Percentiles rank a stretch among this genome's conserved stretches.
phyloP scores from a whole-genome alignment of 2,888 invertebrate genomes.

The Nowickia ferox region DNA sequence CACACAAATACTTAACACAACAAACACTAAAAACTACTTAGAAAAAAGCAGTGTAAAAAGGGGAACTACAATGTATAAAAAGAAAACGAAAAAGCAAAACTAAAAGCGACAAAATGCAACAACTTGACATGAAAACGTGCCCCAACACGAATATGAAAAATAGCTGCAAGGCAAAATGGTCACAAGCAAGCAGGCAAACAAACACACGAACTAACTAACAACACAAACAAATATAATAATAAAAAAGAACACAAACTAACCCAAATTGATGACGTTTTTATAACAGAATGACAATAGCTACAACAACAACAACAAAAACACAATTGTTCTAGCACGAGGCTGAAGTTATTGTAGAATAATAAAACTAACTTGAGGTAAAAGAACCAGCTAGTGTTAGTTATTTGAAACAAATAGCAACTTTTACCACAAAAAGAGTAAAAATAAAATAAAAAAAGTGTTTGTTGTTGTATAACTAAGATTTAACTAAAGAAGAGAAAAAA shows the following conservation, averaged over 20 bases:
- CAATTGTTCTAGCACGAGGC: constrained; percentile 42
- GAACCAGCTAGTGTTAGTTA: constrained; percentile 40
- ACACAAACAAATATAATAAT: background rate
- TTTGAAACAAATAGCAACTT: constrained; percentile 24
- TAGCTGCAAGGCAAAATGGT: constrained; percentile 68
- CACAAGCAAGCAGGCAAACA: constrained; percentile 46
- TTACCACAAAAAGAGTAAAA: constrained; percentile 33
- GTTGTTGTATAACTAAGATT: constrained; percentile 61
- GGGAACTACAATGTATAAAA: background rate
- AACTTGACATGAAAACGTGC: constrained; percentile 72
- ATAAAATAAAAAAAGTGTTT: background rate
- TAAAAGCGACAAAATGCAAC: constrained; percentile 70
- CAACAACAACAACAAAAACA: constrained; percentile 28
- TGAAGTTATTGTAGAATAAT: constrained; percentile 54
- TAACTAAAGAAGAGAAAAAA: constrained; percentile 21
- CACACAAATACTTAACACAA: background rate
- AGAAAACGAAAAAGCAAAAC: constrained; percentile 29
- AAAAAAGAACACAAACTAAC: constrained; percentile 60
- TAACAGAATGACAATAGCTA: constrained; percentile 66
- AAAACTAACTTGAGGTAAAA: constrained; percentile 56
- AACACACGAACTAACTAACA: too few species aligned
- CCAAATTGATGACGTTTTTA: constrained; percentile 70
- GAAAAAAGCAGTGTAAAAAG: background rate
- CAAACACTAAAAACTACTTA: constrained; percentile 2
- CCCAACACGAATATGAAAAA: constrained; percentile 70